Base-by-base conservation (phyloP, 2,113 vertebrate species). In the Calidris pygmaea region DNA sequence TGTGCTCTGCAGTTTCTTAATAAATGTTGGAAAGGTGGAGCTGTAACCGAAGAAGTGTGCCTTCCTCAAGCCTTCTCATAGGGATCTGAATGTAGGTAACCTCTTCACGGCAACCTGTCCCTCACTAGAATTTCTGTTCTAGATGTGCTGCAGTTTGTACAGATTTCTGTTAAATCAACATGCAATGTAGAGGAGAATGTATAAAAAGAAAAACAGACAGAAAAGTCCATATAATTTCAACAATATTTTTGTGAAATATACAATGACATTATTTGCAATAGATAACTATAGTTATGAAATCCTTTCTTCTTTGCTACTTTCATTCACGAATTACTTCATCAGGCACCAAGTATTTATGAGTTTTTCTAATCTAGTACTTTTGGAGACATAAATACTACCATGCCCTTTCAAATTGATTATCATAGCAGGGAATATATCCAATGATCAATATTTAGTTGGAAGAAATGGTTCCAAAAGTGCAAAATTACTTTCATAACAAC, bases 41-140 rank as follows among this genome's bases (percentile, higher is more conserved):
- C 6, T 83, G 26, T 35, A 55, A 23, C 22, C 3, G 0, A 1
- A 43, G 43, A 39, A 50, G 4, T 18, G 16, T 30, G 11, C 24
- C 8, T 45, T 39, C 47, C 73, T 14, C n/a, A 53, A 48, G 32
- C 2, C 3, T 65, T 73, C 71, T 60, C 39, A 60, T 18, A 59
- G 43, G 30, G 8, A 34, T 39, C 5, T 68, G 50, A 60, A 10
- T 41, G 27, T 3, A 22, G 20, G 39, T 48, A 41, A 24, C 10
- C 20, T 50, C 19, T 70, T 59, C 17, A 35, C 7, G 66, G 22
- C 24, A 35, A 8, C 35, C 10, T 30, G 16, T 70, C 34, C 12
- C 19, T 74, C 19, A 26, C 18, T 47, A 52, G 30, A 73, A 41
- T 52, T 92, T 72, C 48, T 78, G 8, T 83, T 71, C 53, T 35